phyloP scores from a whole-genome alignment of 2,888 invertebrate genomes.

The Danaus chrysippus region DNA sequence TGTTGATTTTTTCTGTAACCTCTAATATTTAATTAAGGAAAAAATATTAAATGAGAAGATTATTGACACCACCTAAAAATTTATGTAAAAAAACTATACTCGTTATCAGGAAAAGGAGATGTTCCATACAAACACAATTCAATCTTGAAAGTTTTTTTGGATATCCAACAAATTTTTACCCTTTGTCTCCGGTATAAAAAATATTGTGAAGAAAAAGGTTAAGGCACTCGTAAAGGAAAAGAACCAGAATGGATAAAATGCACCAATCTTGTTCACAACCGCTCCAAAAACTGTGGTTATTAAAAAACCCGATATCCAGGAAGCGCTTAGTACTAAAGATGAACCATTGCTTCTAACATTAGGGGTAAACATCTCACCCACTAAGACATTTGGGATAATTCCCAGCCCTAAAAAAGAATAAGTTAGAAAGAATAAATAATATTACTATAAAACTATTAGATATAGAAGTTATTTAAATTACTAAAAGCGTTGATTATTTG shows the following conservation, averaged over 20 bases:
- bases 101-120: too few relatives aligned
- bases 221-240: conserved; percentile 67
- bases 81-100: too few relatives aligned
- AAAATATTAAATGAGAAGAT: too few relatives aligned
- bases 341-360: conserved; percentile 37
- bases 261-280: conserved; percentile 62
- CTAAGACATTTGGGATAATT: conserved; percentile 33
- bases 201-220: conserved; percentile 81
- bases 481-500: background rate
- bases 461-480: background rate
- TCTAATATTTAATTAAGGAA: too few relatives aligned
- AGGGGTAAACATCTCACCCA: conserved; percentile 36
- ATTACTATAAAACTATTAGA: background rate
- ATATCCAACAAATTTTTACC: conserved; percentile 87
- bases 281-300: conserved; percentile 33
- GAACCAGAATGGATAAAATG: conserved; percentile 81
- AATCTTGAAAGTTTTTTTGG: conserved; percentile 72
- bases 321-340: conserved; percentile 27
- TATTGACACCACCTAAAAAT: too few relatives aligned
- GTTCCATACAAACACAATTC: too few relatives aligned
- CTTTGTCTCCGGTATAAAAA: conserved; percentile 88
- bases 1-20: too few relatives aligned
- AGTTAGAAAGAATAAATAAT: background rate
- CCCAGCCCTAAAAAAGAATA: conserved; percentile 33
- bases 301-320: conserved; percentile 32